These are phyloP conservation scores for Eutolmus rufibarbis DNA, from an alignment of 2,888 invertebrate species.

Conservation along the genomic window DNA sequence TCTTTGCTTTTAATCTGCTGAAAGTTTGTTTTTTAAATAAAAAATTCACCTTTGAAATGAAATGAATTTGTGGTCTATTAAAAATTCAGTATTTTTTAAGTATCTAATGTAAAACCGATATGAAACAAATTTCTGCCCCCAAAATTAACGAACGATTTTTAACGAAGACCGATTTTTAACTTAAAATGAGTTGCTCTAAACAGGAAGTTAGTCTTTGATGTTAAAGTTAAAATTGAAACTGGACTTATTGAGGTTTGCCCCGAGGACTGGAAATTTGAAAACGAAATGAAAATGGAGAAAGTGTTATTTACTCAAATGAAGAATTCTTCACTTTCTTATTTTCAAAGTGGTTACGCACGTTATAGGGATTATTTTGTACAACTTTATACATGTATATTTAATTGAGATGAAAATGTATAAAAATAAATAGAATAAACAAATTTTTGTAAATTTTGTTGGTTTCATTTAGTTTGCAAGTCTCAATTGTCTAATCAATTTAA, in stretches of 20 bases:
- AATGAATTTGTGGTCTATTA: not conserved
- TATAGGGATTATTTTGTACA: slow-evolving; percentile 30
- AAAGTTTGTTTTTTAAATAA: too few relatives aligned
- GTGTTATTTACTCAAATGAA: slow-evolving; percentile 11
- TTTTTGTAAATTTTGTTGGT: slow-evolving; percentile 1
- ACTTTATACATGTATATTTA: slow-evolving; percentile 22
- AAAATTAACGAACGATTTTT: not conserved
- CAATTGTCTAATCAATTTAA: not conserved
- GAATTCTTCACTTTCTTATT: not conserved
- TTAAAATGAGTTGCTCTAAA: not conserved
- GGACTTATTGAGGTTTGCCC: not conserved
- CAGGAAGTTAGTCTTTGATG: not conserved
- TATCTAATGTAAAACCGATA: not conserved
- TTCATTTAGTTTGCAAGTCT: not conserved
- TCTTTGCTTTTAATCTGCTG: too few relatives aligned
- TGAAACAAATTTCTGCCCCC: not conserved
- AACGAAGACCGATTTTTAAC: not conserved
- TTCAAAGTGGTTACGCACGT: slow-evolving; percentile 15
- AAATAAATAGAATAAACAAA: slow-evolving; percentile 18
- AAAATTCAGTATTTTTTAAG: not conserved
- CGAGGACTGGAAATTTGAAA: not conserved
- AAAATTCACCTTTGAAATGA: not conserved
- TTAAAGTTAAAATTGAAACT: slow-evolving; percentile 11
- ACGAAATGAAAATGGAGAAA: not conserved
- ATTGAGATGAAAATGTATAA: slow-evolving; percentile 19